phyloP scores from a whole-genome alignment of 2,113 vertebrate species.

The Pycnonotus jocosus region DNA sequence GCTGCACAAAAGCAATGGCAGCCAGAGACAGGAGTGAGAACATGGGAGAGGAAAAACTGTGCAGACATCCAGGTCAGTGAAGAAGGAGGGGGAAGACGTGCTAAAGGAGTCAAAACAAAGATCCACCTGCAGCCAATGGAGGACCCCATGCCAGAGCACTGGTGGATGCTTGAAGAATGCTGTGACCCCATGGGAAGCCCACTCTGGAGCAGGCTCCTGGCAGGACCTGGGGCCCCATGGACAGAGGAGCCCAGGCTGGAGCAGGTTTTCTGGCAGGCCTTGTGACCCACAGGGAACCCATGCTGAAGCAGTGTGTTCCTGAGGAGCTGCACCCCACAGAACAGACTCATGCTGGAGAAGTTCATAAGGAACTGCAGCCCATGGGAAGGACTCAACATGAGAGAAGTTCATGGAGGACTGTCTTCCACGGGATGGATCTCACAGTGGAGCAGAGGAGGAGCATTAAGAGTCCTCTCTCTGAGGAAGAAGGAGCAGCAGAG shows the following conservation, averaged over 20 bases:
- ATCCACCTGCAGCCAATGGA: neutral
- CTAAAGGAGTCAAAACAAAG: neutral
- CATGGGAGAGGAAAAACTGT: neutral
- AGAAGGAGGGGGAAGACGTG: neutral
- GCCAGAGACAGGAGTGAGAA: neutral
- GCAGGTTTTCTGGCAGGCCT: neutral
- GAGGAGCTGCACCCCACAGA: neutral
- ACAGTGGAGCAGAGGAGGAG: neutral
- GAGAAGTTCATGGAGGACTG: fast-evolving
- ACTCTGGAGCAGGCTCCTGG: neutral
- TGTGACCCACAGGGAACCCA: neutral
- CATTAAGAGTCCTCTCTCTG: neutral
- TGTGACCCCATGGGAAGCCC: neutral
- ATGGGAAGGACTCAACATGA: neutral
- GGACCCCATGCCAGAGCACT: neutral
- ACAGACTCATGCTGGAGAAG: neutral
- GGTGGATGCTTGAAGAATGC: too few relatives aligned
- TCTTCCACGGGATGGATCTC: neutral
- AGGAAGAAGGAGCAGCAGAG: neutral
- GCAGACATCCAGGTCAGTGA: neutral
- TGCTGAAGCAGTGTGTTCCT: neutral
- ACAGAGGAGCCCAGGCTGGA: neutral
- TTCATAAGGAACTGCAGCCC: neutral
- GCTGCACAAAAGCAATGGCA: neutral
- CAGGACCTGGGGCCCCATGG: neutral